These are phyloP conservation scores for Patagioenas fasciata DNA, from an alignment of 2,113 vertebrate species.

Conservation along the genomic window DNA sequence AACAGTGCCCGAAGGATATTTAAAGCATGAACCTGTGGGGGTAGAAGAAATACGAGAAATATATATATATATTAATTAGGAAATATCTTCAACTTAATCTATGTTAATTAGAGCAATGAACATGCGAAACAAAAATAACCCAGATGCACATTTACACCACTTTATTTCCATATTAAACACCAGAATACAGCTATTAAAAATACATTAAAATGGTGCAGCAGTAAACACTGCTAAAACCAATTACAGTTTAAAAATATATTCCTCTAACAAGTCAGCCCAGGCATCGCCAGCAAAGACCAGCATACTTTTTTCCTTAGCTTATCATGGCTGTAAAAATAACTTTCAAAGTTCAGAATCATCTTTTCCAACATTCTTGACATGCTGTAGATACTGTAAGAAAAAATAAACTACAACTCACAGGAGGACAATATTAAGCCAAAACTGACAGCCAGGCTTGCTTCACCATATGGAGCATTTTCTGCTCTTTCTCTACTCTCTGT, in stretches of 20 bases:
- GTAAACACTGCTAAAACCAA: not conserved
- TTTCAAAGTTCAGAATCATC: conserved; percentile 14
- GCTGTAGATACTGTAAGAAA: conserved; percentile 42
- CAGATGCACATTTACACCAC: not conserved
- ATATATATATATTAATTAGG: not conserved
- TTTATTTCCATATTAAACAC: not conserved
- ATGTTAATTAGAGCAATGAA: not conserved
- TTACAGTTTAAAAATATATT: not conserved
- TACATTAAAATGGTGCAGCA: not conserved
- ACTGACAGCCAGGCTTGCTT: not conserved
- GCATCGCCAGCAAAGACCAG: not conserved
- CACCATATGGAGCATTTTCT: not conserved
- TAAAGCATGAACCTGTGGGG: conserved; percentile 90
- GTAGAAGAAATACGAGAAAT: not conserved
- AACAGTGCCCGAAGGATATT: conserved; percentile 95
- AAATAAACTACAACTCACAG: conserved; percentile 47
- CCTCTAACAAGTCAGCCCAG: not conserved
- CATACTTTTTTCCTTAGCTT: conserved; percentile 46
- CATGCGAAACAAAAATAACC: not conserved
- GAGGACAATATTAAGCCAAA: conserved; percentile 26
- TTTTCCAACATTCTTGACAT: conserved; percentile 48
- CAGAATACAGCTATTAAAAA: not conserved
- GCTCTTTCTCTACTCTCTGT: not conserved
- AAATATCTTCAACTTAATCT: not conserved
- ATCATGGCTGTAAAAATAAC: conserved; percentile 37